A percentile compares a stretch with the other conserved stretches of the same genome.
Evolutionary conservation across 2,888 invertebrate genomes (phyloP).

Genomic region (Drosophila melanosoma): DNA sequence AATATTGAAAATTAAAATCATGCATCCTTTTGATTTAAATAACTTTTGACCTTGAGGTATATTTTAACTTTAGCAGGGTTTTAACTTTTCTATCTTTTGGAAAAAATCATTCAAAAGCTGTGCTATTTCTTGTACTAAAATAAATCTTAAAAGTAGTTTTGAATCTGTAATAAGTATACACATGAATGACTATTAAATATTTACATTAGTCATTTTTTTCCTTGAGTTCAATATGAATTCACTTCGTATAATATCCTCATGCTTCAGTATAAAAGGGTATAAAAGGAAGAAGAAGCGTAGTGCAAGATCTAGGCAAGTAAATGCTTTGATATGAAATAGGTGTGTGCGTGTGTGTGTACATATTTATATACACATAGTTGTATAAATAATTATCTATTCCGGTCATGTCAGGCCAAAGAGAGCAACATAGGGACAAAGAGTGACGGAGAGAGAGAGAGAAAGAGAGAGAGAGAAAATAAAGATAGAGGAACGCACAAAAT

Average conservation of each 20-base stretch:
- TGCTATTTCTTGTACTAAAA: background rate
- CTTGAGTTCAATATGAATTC: background rate
- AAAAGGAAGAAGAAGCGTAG: constrained; percentile 16
- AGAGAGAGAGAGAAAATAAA: background rate
- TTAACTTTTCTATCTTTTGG: background rate
- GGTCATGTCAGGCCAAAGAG: constrained; percentile 69
- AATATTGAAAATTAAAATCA: background rate
- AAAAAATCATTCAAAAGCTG: background rate
- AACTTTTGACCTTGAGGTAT: background rate
- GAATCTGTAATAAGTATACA: background rate
- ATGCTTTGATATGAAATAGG: constrained; percentile 20
- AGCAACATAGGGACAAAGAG: background rate
- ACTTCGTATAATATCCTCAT: background rate
- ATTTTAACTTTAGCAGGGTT: background rate
- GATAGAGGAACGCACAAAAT: constrained; percentile 61
- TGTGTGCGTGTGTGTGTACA: background rate
- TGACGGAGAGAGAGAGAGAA: background rate
- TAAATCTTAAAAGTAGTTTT: background rate
- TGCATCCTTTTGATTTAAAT: background rate
- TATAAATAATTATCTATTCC: constrained; percentile 78
- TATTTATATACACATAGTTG: constrained; percentile 35
- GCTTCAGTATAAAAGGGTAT: constrained; percentile 15
- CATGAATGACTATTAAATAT: background rate
- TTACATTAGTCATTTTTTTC: background rate
- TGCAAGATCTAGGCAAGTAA: constrained; percentile 42